These are phyloP conservation scores for Pardosa pseudoannulata DNA, from an alignment of 2,888 invertebrate genomes.

Conservation along the genomic window DNA sequence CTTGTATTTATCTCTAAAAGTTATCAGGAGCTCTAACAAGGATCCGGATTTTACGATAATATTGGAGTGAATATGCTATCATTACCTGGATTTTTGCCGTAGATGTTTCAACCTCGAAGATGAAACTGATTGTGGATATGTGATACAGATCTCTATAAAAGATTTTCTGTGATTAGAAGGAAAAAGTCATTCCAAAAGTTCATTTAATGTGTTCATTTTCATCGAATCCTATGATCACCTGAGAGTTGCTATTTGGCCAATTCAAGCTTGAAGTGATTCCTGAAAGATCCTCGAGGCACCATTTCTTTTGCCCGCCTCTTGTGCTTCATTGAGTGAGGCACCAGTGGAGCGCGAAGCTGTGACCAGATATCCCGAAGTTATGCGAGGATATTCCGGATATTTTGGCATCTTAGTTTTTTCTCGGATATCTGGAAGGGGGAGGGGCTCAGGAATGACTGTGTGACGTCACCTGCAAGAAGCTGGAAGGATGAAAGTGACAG, in stretches of 20 bases:
- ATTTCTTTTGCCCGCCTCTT: constrained; percentile 11
- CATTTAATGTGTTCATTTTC: too few relatives aligned
- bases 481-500: constrained; percentile 93
- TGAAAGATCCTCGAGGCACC: not conserved
- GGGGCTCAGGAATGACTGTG: constrained; percentile 42
- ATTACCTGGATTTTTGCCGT: too few relatives aligned
- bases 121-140: too few relatives aligned
- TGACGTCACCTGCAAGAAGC: constrained; percentile 55
- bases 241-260: constrained; percentile 33
- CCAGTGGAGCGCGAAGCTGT: constrained; percentile 45
- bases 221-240: not conserved
- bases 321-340: not conserved
- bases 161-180: too few relatives aligned
- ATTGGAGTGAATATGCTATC: too few relatives aligned
- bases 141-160: too few relatives aligned
- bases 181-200: too few relatives aligned
- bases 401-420: constrained; percentile 7
- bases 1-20: not conserved
- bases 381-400: constrained; percentile 62
- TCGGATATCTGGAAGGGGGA: constrained; percentile 45
- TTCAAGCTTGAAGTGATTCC: constrained; percentile 52
- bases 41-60: too few relatives aligned
- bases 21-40: too few relatives aligned
- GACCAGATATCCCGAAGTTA: constrained; percentile 49
- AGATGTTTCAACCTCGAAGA: too few relatives aligned